These are phyloP conservation scores for Poecilia velifera DNA, from an alignment of 2,797 vertebrate genomes.

Conservation along the genomic window DNA sequence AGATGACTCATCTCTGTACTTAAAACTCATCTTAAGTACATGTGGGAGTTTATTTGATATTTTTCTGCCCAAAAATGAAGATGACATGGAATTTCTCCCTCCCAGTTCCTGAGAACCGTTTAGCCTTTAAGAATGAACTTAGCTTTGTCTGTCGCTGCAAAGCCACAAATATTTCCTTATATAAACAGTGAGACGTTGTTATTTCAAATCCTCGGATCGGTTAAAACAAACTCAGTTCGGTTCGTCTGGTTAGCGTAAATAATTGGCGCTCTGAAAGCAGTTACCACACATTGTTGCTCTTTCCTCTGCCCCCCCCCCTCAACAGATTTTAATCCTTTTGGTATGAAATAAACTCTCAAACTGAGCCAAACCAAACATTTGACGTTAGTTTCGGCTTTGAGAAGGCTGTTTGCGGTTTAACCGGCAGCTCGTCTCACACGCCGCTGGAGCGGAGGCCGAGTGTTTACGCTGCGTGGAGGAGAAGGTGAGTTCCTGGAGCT, in stretches of 20 bases:
- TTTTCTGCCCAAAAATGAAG: not conserved
- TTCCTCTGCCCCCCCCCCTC: not conserved
- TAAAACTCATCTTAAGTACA: not conserved
- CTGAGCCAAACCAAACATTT: not conserved
- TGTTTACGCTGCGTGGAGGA: constrained; percentile 48
- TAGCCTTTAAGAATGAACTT: not conserved
- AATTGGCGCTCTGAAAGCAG: not conserved
- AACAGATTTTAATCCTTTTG: not conserved
- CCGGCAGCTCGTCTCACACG: not conserved
- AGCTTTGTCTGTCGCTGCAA: not conserved
- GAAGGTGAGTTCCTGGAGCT: constrained; percentile 17
- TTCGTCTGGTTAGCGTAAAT: not conserved
- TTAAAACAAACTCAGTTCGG: not conserved
- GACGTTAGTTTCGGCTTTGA: not conserved
- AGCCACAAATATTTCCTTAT: not conserved
- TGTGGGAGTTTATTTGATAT: not conserved
- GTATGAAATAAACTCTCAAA: not conserved
- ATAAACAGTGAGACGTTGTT: not conserved
- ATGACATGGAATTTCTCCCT: not conserved
- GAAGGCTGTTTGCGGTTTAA: not conserved
- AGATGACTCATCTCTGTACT: not conserved
- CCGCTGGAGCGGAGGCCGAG: constrained; percentile 9
- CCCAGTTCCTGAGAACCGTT: not conserved
- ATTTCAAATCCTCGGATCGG: not conserved
- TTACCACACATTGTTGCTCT: not conserved